A percentile compares a stretch with the other conserved stretches of the same genome.
Conservation (phyloP, 2,113 vertebrate species). For the Acanthochromis polyacanthus region DNA sequence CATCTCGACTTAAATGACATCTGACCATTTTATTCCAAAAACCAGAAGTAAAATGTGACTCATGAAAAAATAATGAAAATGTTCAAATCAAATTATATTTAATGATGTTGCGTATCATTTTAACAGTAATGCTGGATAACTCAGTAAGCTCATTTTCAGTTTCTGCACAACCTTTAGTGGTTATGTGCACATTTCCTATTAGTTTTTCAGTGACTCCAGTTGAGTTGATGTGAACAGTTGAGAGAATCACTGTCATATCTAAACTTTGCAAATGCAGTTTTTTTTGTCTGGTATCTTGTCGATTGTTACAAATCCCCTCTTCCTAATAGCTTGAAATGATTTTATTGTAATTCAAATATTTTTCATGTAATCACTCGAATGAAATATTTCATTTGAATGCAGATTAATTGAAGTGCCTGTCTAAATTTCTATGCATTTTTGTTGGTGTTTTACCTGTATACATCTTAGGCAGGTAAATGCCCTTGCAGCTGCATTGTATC, state of each 20-base stretch:
- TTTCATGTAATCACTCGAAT: too few species aligned
- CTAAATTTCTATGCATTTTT: not conserved
- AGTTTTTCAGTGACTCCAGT: not conserved
- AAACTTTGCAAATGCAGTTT: too few species aligned
- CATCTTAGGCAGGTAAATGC: slow-evolving; percentile 17
- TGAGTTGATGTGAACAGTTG: slow-evolving; percentile 8
- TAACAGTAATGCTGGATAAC: not conserved
- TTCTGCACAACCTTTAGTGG: not conserved
- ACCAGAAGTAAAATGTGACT: too few species aligned
- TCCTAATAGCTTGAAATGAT: not conserved
- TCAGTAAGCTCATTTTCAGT: not conserved
- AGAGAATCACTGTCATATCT: slow-evolving; percentile 23
- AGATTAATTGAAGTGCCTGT: not conserved
- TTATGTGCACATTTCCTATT: too few species aligned
- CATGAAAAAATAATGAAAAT: too few species aligned
- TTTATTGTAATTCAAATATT: not conserved
- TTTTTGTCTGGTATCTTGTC: not conserved
- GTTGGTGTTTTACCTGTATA: not conserved
- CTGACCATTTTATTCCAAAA: too few species aligned
- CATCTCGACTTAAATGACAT: too few species aligned
- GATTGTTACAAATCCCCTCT: not conserved
- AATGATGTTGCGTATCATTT: not conserved
- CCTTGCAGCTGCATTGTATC: slow-evolving; percentile 24
- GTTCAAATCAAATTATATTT: slow-evolving; percentile 1
- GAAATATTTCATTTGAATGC: too few species aligned